Base-by-base conservation (phyloP, 1,140 invertebrate species). In the Anadara kagoshimensis region DNA sequence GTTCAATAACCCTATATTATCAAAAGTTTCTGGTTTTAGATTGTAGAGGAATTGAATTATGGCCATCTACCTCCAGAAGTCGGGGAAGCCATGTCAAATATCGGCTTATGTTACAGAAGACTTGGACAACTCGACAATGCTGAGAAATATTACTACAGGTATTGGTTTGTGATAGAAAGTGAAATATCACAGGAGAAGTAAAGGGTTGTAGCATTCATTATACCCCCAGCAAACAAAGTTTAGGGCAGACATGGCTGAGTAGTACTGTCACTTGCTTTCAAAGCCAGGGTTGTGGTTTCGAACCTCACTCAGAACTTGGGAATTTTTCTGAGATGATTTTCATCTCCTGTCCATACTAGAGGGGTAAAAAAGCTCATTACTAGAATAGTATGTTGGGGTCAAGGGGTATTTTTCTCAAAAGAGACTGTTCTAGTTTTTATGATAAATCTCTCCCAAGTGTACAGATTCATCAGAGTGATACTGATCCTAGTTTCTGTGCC, bases 91-190 rank as follows among this genome's bases (percentile, higher is more conserved):
- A 29, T 78, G 14, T 74, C 74, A 16, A 81, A 81, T 61, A 73
- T 81, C 41, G 79, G 69, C 22, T 36, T 81, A 20, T 71, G 67
- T 54, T 66, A 76, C 44, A 68, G 79, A 49, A 59, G 61, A 56
- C 68, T 75, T 41, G 47, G 43, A 0, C 43, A 78, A 18, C 29
- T 73, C 14, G 79, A 81, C 18, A 43, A 69, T 24, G 79, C 79
- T n/a, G 72, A 78, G 57, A 56, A 56, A 16, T 67, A 69, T 56
- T 81, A 81, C 53, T 45, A 66, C 18, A 76, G 70, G 79, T 80
- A 64, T n/a, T 64, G 70, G 59, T 24, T 51, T 18, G 3, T 29
- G 12, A 20, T 62, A 18, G 14, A 59, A 49, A 18, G 18, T 49
- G 29, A 3, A 36, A 36, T 36, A 36, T 7, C 7, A 7, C 7